These are phyloP conservation scores for Cavia aperea DNA, from an alignment of 2,113 vertebrate species.

Conservation along the genomic window DNA sequence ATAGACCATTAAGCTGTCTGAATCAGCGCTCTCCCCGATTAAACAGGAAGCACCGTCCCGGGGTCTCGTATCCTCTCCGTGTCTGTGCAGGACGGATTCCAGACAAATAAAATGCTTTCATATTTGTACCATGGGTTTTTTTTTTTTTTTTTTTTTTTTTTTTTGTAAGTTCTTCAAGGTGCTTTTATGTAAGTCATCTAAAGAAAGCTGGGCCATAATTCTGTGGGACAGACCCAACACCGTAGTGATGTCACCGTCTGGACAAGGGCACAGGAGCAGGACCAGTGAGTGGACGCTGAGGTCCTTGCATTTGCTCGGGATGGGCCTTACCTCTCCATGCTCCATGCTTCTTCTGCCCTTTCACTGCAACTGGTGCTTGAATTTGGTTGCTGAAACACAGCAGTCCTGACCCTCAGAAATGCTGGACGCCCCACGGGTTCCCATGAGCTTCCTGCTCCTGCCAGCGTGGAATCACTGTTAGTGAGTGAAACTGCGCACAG, in stretches of 20 bases:
- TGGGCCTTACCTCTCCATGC: too few species aligned
- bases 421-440: not conserved
- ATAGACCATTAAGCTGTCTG: constrained; percentile 39
- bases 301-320: accelerated
- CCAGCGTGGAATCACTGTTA: accelerated
- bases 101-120: not conserved
- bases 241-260: accelerated
- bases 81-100: not conserved
- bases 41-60: constrained; percentile 53
- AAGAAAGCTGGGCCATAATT: not conserved
- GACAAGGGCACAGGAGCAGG: accelerated
- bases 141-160: too few species aligned
- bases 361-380: not conserved
- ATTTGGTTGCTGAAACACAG: not conserved
- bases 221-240: accelerated
- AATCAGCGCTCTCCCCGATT: not conserved
- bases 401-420: not conserved
- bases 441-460: not conserved
- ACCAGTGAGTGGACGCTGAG: accelerated
- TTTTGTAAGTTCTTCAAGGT: not conserved
- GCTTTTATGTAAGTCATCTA: not conserved
- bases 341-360: too few species aligned
- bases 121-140: not conserved
- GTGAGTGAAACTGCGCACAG: accelerated
- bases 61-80: not conserved